Evolutionary conservation across 2,797 vertebrate species (phyloP).

Genomic region (Streptopelia turtur): DNA sequence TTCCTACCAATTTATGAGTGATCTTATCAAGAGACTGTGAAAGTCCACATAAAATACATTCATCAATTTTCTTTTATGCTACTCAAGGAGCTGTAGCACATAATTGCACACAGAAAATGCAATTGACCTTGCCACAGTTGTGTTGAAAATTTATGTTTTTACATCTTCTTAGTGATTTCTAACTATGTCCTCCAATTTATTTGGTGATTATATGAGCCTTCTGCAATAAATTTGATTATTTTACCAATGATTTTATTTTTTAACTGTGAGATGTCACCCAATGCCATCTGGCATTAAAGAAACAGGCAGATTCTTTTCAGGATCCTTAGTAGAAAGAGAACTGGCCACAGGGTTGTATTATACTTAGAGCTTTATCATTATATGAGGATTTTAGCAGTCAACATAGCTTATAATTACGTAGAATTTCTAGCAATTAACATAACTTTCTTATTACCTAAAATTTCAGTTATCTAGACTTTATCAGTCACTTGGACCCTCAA

Average conservation of each 20-base stretch:
- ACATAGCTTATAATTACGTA: not conserved
- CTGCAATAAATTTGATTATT: not conserved
- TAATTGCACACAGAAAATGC: not conserved
- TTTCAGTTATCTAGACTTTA: not conserved
- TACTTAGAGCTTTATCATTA: not conserved
- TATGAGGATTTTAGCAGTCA: not conserved
- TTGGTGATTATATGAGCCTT: not conserved
- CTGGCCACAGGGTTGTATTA: not conserved
- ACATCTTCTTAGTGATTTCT: not conserved
- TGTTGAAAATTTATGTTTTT: not conserved
- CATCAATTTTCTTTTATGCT: not conserved
- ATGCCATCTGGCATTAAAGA: accelerated
- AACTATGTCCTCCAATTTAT: not conserved
- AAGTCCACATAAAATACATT: not conserved
- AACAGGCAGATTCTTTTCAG: not conserved
- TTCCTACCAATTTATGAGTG: not conserved
- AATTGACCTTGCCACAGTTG: not conserved
- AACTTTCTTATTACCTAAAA: not conserved
- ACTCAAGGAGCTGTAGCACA: not conserved
- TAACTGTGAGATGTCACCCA: not conserved
- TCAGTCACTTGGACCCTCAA: not conserved
- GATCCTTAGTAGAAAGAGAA: not conserved
- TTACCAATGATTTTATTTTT: not conserved
- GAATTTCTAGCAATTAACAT: not conserved
- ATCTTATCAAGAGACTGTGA: not conserved